A percentile compares a stretch with the other conserved stretches of the same genome.
phyloP scores from a whole-genome alignment of 2,888 invertebrate genomes.

The Drosophila multiciliata region DNA sequence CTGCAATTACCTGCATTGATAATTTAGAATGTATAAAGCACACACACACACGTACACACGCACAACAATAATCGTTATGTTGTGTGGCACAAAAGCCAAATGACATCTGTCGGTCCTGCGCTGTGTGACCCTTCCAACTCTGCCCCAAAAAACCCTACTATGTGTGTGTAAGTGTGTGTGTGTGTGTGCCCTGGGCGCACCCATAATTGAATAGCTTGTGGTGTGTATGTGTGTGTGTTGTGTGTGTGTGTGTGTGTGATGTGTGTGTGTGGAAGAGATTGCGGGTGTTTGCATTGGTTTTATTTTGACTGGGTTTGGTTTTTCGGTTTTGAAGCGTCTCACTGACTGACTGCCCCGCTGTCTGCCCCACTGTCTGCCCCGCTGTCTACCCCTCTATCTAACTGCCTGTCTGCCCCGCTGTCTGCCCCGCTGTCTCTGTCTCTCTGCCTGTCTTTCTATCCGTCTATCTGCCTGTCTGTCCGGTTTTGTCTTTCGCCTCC shows the following conservation, averaged over 20 bases:
- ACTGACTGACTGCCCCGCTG: not conserved
- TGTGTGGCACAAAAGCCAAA: slow-evolving; percentile 70
- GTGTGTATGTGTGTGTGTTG: slow-evolving; percentile 8
- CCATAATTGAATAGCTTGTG: slow-evolving; percentile 75
- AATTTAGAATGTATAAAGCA: slow-evolving; percentile 74
- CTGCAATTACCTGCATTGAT: slow-evolving; percentile 81
- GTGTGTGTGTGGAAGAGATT: slow-evolving; percentile 61
- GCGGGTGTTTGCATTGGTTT: slow-evolving; percentile 68
- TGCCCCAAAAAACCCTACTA: slow-evolving; percentile 4
- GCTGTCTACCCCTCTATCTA: not conserved
- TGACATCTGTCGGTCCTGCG: slow-evolving; percentile 66
- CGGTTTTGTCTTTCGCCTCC: slow-evolving; percentile 11
- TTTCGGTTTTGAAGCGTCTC: slow-evolving; percentile 37
- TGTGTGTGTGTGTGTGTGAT: slow-evolving; percentile 25
- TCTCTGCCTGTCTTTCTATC: slow-evolving; percentile 1
- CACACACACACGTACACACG: slow-evolving; percentile 18
- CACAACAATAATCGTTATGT: slow-evolving; percentile 56
- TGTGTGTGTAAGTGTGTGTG: slow-evolving; percentile 23
- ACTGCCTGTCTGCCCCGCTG: not conserved
- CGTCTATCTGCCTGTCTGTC: slow-evolving; percentile 13
- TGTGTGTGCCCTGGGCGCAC: slow-evolving; percentile 62
- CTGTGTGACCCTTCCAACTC: slow-evolving; percentile 4
- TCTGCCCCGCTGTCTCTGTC: slow-evolving; percentile 1
- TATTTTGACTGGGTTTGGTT: slow-evolving; percentile 54
- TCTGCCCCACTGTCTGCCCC: not conserved